A percentile compares a stretch with the other conserved stretches of the same genome.
These are phyloP conservation scores for Catagonus wagneri DNA, from an alignment of 2,113 vertebrate genomes.

Conservation along the genomic window DNA sequence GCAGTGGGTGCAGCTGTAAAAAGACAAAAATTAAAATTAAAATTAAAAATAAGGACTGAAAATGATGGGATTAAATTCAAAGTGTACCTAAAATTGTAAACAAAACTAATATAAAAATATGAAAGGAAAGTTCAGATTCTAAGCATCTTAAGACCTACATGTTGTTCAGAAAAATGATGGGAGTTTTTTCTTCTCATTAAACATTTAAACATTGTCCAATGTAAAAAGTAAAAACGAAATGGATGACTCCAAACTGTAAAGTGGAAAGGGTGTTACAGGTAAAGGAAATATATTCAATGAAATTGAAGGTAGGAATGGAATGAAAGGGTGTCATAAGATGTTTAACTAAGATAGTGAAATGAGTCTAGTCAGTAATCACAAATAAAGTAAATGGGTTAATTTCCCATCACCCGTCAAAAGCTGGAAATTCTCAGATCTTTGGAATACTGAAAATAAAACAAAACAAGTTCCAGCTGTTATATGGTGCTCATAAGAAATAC, in stretches of 20 bases:
- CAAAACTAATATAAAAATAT: not conserved
- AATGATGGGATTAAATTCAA: conserved; percentile 31
- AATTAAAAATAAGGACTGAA: not conserved
- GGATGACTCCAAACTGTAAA: not conserved
- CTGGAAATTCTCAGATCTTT: not conserved
- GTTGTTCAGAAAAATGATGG: not conserved
- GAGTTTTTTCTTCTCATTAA: not conserved
- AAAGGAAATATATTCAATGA: not conserved
- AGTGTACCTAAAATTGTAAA: not conserved
- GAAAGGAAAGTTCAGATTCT: not conserved
- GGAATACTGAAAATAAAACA: not conserved
- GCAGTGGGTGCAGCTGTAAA: not conserved
- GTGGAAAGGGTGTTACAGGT: not conserved
- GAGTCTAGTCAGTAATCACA: not conserved
- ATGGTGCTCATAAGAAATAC: not conserved
- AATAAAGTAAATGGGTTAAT: not conserved
- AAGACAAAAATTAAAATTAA: not conserved
- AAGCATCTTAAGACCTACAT: not conserved
- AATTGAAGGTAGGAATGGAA: not conserved
- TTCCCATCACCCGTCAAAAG: not conserved
- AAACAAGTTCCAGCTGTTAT: not conserved
- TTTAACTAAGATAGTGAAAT: not conserved
- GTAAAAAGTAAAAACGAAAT: not conserved
- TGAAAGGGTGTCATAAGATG: not conserved
- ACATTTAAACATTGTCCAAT: not conserved